Evolutionary conservation across 2,113 vertebrate genomes (phyloP), one percentile per base, ranked within the genome.

Genomic region (Tylochromis polylepis): DNA sequence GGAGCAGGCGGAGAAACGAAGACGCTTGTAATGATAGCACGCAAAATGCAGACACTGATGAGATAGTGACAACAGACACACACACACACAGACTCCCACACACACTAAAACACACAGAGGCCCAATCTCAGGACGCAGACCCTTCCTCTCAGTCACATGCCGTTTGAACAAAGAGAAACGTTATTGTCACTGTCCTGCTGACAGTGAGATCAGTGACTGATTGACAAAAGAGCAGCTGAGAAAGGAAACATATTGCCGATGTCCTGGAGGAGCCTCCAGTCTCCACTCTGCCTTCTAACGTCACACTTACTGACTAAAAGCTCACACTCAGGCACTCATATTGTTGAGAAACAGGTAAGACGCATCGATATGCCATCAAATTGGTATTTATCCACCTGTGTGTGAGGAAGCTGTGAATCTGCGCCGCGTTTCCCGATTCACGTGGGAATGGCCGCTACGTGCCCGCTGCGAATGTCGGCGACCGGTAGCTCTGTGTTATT

Each of bases 91-190:
- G 6, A 46, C 43, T 2, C 43, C 12, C 11, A 79, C 82, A 79
- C 36, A 92, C 36, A 82, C 41, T n/a, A n/a, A n/a, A n/a, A n/a
- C n/a, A n/a, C n/a, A n/a, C n/a, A n/a, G n/a, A 90, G 86, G 87
- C 87, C 36, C 91, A 93, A 93, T 93, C 93, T 92, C 92, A 94
- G 93, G 92, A 94, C 90, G 88, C 93, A 93, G 95, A 94, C 93
- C 92, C 90, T 95, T 95, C 95, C 95, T 95, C 88, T 89, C 46
- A 4, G 92, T 95, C 93, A 94, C 94, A 95, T 94, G 94, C 87
- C 27, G 82, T 22, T 27, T 8, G 82, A 87, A 93, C 94, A 94
- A 94, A 93, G 94, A 90, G 36, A 90, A 90, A 91, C 89, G 87
- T 92, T 75, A 91, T 80, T 82, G 90, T 82, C 86, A 87, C 90